Conservation (phyloP, 2,797 vertebrate genomes). For the Telmatherina bonti region DNA sequence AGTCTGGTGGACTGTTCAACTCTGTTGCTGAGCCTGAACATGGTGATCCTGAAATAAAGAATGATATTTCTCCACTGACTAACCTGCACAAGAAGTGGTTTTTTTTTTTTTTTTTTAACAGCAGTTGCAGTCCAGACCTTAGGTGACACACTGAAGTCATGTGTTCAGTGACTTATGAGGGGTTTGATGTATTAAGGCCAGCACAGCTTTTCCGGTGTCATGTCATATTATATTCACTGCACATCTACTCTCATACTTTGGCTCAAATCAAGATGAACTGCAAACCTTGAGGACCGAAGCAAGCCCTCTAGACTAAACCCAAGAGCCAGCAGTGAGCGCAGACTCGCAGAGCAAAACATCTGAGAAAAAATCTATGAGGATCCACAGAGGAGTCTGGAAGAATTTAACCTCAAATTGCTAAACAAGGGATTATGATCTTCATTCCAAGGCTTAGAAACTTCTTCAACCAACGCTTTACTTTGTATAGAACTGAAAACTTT, state of each 20-base stretch:
- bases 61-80: slow-evolving; percentile 26
- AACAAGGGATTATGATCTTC: slow-evolving; percentile 41
- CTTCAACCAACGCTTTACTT: slow-evolving; percentile 1
- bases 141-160: slow-evolving; percentile 21
- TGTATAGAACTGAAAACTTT: slow-evolving; percentile 24
- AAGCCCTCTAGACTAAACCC: slow-evolving; percentile 53
- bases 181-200: slow-evolving; percentile 45
- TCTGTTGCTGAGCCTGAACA: slow-evolving; percentile 30
- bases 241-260: slow-evolving; percentile 48
- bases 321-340: slow-evolving; percentile 24
- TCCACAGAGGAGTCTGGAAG: slow-evolving; percentile 46
- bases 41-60: slow-evolving; percentile 16
- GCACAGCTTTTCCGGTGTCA: slow-evolving; percentile 13
- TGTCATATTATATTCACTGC: slow-evolving; percentile 38
- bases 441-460: slow-evolving; percentile 20
- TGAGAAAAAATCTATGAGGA: slow-evolving; percentile 45
- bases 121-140: slow-evolving; percentile 31
- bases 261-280: slow-evolving; percentile 47
- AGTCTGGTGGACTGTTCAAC: slow-evolving; percentile 32
- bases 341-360: slow-evolving; percentile 43
- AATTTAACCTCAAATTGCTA: slow-evolving; percentile 40
- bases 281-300: slow-evolving; percentile 43
- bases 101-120: no score
- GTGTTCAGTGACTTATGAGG: slow-evolving; percentile 42
- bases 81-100: slow-evolving; percentile 8